phyloP scores from a whole-genome alignment of 2,113 vertebrate genomes.

The Callipepla californica region DNA sequence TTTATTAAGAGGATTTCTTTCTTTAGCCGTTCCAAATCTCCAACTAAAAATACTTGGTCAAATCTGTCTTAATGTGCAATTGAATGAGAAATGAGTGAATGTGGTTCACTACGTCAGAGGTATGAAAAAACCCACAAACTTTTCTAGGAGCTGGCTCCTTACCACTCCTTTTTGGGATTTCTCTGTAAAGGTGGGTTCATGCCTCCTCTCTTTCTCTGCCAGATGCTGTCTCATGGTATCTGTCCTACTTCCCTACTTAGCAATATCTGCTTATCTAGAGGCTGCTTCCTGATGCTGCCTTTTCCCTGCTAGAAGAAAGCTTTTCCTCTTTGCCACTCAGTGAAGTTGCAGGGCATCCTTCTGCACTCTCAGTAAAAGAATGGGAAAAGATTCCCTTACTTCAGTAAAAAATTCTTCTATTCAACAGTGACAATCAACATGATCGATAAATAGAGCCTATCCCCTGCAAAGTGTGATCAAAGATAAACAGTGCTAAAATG shows the following conservation, averaged over 20 bases:
- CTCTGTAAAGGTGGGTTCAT: neutral
- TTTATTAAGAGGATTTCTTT: slow-evolving; percentile 70
- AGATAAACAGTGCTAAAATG: neutral
- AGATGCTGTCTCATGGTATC: slow-evolving; percentile 53
- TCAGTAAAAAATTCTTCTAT: neutral
- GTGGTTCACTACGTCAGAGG: neutral
- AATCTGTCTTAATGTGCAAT: slow-evolving; percentile 47
- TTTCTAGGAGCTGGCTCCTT: neutral
- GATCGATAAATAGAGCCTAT: neutral
- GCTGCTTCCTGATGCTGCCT: slow-evolving; percentile 10
- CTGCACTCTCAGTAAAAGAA: neutral
- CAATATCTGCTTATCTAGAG: neutral
- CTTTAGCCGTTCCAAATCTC: slow-evolving; percentile 53
- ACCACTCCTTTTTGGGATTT: neutral
- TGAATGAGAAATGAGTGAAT: slow-evolving; percentile 39
- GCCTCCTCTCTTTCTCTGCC: neutral
- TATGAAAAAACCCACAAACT: rapidly evolving
- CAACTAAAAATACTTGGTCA: slow-evolving; percentile 65
- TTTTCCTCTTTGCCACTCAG: neutral
- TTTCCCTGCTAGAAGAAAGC: neutral
- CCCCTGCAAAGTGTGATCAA: neutral
- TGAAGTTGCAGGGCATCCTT: neutral
- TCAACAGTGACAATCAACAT: neutral
- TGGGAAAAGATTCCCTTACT: neutral
- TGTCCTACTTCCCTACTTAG: slow-evolving; percentile 69